phyloP scores from a whole-genome alignment of 2,113 vertebrate genomes.

The Mobula hypostoma region DNA sequence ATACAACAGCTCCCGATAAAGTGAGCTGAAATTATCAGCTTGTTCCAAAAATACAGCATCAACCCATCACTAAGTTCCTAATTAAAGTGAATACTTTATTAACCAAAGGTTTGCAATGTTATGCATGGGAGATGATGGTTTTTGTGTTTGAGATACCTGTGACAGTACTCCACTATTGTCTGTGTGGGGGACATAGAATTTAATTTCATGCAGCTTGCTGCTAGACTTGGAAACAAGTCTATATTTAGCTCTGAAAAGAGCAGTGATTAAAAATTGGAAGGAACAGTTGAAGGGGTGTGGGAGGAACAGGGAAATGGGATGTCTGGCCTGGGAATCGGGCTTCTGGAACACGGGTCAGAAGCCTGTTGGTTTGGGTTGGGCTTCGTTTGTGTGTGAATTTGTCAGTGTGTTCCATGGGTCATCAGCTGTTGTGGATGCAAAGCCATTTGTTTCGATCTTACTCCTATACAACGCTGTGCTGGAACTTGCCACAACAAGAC shows the following conservation, averaged over 20 bases:
- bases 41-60: not conserved
- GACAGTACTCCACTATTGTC: not conserved
- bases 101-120: not conserved
- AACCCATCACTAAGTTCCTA: not conserved
- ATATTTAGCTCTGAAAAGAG: constrained; percentile 3
- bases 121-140: not conserved
- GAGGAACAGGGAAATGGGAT: not conserved
- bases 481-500: not conserved
- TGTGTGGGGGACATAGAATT: not conserved
- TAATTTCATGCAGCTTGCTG: not conserved
- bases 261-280: not conserved
- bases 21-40: not conserved
- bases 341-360: too few species aligned
- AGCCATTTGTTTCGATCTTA: not conserved
- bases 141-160: not conserved
- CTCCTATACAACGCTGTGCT: not conserved
- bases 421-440: too few species aligned
- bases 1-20: not conserved
- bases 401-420: too few species aligned
- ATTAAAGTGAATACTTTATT: not conserved
- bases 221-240: not conserved
- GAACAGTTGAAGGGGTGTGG: not conserved
- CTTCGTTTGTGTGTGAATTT: too few species aligned
- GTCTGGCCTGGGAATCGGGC: too few species aligned
- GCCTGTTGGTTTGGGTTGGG: too few species aligned